Evolutionary conservation across 2,888 invertebrate species (phyloP).

Genomic region (Morpho deidamia): DNA sequence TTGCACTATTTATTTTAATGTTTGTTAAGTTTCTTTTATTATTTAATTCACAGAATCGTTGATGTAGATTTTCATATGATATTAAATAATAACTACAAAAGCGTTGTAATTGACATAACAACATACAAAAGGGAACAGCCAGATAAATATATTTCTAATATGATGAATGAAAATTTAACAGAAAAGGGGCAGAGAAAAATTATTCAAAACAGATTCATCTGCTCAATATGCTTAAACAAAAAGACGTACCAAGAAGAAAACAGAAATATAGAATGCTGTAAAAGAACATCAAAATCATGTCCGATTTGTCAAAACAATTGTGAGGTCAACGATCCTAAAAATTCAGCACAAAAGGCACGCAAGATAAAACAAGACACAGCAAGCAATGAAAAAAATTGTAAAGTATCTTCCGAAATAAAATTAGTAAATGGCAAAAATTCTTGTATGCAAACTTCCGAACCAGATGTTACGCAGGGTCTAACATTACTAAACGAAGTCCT

Average conservation of each 20-base stretch:
- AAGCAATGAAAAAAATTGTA: neutral
- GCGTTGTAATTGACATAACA: conserved; percentile 48
- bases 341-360: conserved; percentile 14
- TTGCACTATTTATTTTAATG: neutral
- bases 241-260: conserved; percentile 26
- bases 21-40: neutral
- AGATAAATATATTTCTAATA: conserved; percentile 6
- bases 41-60: conserved; percentile 5
- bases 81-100: conserved; percentile 37
- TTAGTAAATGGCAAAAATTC: conserved; percentile 29
- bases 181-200: conserved; percentile 16
- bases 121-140: conserved; percentile 35
- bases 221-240: conserved; percentile 50
- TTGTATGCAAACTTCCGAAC: conserved; percentile 42
- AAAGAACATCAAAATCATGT: conserved; percentile 34
- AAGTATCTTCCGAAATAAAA: neutral
- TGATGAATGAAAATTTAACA: conserved; percentile 25
- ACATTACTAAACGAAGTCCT: conserved; percentile 60
- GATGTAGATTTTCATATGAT: conserved; percentile 37
- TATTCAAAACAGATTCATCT: conserved; percentile 38
- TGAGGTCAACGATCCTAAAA: conserved; percentile 16
- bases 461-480: conserved; percentile 43
- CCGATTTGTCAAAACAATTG: conserved; percentile 38
- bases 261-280: conserved; percentile 22
- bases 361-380: conserved; percentile 6